Conservation (phyloP, 2,888 invertebrate genomes). For the Bellardia bayeri region DNA sequence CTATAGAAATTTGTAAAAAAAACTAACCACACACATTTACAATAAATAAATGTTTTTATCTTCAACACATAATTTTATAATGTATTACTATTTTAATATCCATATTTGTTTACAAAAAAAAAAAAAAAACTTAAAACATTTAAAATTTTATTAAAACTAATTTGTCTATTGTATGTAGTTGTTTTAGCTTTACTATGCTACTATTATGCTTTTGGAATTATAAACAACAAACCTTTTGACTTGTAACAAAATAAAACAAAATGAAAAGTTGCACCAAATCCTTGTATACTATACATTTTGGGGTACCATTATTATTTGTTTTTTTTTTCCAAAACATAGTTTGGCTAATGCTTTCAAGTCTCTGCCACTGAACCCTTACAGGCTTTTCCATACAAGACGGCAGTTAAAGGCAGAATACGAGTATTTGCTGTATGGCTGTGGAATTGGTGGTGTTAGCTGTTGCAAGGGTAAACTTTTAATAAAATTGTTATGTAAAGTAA, state of each 20-base stretch:
- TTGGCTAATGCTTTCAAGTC: conserved; percentile 44
- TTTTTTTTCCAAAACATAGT: conserved; percentile 19
- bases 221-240: conserved; percentile 63
- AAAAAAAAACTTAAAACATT: conserved; percentile 50
- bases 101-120: conserved; percentile 15
- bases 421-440: conserved; percentile 35
- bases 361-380: conserved; percentile 1
- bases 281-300: conserved; percentile 46
- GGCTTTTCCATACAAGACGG: not conserved
- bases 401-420: not conserved
- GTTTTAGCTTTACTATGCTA: conserved; percentile 26
- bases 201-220: conserved; percentile 62
- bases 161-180: conserved; percentile 56
- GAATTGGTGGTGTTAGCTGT: conserved; percentile 31
- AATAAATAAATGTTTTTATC: conserved; percentile 26
- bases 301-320: conserved; percentile 19
- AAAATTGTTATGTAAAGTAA: conserved; percentile 69
- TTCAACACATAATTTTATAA: conserved; percentile 28
- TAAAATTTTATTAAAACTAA: conserved; percentile 65
- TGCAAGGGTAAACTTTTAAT: conserved; percentile 70
- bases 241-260: conserved; percentile 27
- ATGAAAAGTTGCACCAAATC: conserved; percentile 50
- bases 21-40: not conserved
- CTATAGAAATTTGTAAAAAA: not conserved
- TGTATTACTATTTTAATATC: conserved; percentile 30